Evolutionary conservation across 2,888 invertebrate species (phyloP).

Genomic region (Cataglyphis albicans): DNA sequence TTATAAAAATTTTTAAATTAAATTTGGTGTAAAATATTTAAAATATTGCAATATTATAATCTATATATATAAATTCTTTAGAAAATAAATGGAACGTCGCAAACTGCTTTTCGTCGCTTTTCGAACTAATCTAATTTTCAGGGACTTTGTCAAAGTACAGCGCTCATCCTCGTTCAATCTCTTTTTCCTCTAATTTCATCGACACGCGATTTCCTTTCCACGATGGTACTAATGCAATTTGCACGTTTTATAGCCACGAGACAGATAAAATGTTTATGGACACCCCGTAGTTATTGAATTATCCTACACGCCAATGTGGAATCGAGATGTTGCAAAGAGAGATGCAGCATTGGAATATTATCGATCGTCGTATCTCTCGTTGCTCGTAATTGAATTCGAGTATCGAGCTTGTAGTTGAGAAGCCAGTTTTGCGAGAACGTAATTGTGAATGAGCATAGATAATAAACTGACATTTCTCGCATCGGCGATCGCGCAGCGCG

Average conservation of each 20-base stretch:
- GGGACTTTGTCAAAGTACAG: not conserved
- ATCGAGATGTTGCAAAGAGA: slow-evolving; percentile 25
- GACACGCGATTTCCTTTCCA: not conserved
- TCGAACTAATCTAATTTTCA: not conserved
- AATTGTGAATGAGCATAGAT: slow-evolving; percentile 27
- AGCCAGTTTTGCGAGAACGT: not conserved
- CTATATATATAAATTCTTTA: not conserved
- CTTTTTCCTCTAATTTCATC: not conserved
- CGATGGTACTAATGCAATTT: slow-evolving; percentile 8
- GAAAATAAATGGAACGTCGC: not conserved
- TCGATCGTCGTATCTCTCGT: slow-evolving; percentile 25
- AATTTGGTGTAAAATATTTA: not conserved
- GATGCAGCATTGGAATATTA: slow-evolving; percentile 39
- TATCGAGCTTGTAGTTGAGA: slow-evolving; percentile 15
- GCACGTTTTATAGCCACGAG: slow-evolving; percentile 22
- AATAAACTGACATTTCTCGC: slow-evolving; percentile 22
- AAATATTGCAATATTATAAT: not conserved
- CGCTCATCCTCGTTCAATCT: not conserved
- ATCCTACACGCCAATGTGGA: slow-evolving; percentile 2
- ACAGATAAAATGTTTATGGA: slow-evolving; percentile 30
- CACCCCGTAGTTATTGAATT: slow-evolving; percentile 48
- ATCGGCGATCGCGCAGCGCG: slow-evolving; percentile 9
- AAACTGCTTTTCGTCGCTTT: not conserved
- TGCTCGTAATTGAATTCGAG: slow-evolving; percentile 28
- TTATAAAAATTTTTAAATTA: not conserved